These are phyloP conservation scores for Orycteropus afer DNA, from an alignment of 2,113 vertebrate species.

Conservation along the genomic window DNA sequence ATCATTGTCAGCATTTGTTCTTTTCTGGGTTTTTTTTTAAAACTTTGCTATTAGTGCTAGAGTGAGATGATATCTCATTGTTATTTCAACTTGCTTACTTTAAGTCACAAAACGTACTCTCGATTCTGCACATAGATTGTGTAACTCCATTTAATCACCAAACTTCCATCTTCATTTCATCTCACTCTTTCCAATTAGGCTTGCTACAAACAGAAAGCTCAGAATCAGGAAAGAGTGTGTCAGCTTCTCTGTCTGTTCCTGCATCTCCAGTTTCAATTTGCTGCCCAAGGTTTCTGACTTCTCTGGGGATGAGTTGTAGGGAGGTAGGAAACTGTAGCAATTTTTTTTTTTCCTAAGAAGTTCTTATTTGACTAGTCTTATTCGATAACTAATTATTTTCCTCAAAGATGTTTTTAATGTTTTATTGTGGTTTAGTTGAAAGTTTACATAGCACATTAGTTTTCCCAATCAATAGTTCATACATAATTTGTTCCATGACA, in stretches of 20 bases:
- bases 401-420: too few relatives aligned
- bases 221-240: background rate
- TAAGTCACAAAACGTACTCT: background rate
- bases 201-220: background rate
- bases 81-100: too few relatives aligned
- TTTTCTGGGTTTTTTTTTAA: too few relatives aligned
- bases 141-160: background rate
- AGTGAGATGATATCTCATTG: too few relatives aligned
- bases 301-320: background rate
- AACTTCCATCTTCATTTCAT: background rate
- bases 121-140: background rate
- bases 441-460: too few relatives aligned
- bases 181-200: background rate
- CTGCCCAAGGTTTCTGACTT: background rate
- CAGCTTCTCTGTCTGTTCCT: background rate
- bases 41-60: too few relatives aligned
- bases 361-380: background rate
- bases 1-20: too few relatives aligned
- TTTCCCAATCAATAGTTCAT: too few relatives aligned
- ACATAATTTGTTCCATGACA: too few relatives aligned
- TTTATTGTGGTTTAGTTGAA: too few relatives aligned
- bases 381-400: background rate
- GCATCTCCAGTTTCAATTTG: background rate
- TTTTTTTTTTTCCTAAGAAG: too few relatives aligned
- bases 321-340: background rate